Base-by-base conservation (phyloP, 2,888 invertebrate genomes). In the Nomada flava region DNA sequence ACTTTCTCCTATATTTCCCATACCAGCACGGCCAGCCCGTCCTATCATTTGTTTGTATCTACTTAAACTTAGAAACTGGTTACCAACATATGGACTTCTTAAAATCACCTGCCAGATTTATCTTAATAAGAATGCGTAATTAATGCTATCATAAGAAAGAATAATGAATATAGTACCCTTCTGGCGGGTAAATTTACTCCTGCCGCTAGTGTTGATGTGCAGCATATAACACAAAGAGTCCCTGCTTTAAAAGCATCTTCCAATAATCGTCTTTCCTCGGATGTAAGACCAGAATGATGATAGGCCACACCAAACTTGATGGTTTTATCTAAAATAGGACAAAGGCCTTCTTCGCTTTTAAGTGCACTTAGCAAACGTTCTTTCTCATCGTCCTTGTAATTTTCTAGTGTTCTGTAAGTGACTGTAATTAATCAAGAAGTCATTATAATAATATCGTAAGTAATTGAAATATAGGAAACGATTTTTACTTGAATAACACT, bases 1-100 rank as follows among this genome's bases (percentile, higher is more conserved):
- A 92, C 98, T 98, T 91, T 99, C 98, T 55, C 98, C 98, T 11
- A 95, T 95, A 70, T 96, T 95, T 50, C 97, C 97, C 86, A 98
- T 95, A 1, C 99, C 99, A 0, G 98, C 97, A 79, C 99, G 95
- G 0, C 99, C 99, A 7, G 99, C 99, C 71, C 99, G 95, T 1
- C 99, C 99, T 72, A 96, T 96, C 99, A 99, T 99, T 95, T 99
- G 99, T 84, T 98, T 97, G 94, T 99, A 99, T 85, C 96, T 96
- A 85, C 96, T 96, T 36, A 97, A 94, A 68, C 96, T 95, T 80
- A 99, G 94, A 91, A 97, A 96, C 26, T 95, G 95, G 53, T 95
- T 94, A 0, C 97, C 99, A 62, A 98, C 95, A 90, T 96, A 97
- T 0, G 99, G 98, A 68, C 97, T 96, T 83, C 98, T 95, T 85